phyloP scores from a whole-genome alignment of 2,888 invertebrate species.

The Monopis laevigella region DNA sequence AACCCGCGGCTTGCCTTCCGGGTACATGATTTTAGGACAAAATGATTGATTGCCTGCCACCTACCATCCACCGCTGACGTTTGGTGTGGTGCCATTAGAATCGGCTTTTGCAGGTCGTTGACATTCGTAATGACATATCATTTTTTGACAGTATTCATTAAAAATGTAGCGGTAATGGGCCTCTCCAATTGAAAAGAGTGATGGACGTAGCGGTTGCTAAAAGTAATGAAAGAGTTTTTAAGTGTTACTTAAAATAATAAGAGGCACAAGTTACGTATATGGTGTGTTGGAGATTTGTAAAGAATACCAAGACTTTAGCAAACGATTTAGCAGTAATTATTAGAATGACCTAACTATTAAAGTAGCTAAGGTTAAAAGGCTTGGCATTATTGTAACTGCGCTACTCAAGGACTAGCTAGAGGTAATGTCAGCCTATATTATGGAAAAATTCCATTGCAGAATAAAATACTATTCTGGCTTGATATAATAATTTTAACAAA shows the following conservation, averaged over 20 bases:
- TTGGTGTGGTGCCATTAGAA: constrained; percentile 9
- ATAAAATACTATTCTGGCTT: too few species aligned
- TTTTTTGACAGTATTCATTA: constrained; percentile 7
- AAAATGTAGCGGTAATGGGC: constrained; percentile 4
- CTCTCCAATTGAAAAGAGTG: not conserved
- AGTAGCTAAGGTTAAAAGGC: not conserved
- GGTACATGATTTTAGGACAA: constrained; percentile 25
- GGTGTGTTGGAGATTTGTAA: too few species aligned
- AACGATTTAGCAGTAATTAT: not conserved
- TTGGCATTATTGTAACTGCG: not conserved
- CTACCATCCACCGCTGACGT: constrained; percentile 1
- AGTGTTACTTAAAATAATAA: too few species aligned
- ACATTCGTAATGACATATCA: constrained; percentile 9
- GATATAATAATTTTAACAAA: too few species aligned
- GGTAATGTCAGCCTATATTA: too few species aligned
- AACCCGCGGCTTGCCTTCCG: constrained; percentile 35
- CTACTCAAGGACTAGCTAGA: too few species aligned
- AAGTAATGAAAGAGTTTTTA: too few species aligned
- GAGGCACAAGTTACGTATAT: too few species aligned
- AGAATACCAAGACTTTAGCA: not conserved
- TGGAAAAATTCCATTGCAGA: too few species aligned
- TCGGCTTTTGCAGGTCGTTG: constrained; percentile 10
- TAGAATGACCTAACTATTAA: too few species aligned
- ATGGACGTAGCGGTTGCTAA: too few species aligned
- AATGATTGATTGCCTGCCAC: constrained; percentile 41